Percentiles rank a stretch among this genome's conserved stretches.
Conservation (phyloP, 2,113 vertebrate species). For the Esox niger region DNA sequence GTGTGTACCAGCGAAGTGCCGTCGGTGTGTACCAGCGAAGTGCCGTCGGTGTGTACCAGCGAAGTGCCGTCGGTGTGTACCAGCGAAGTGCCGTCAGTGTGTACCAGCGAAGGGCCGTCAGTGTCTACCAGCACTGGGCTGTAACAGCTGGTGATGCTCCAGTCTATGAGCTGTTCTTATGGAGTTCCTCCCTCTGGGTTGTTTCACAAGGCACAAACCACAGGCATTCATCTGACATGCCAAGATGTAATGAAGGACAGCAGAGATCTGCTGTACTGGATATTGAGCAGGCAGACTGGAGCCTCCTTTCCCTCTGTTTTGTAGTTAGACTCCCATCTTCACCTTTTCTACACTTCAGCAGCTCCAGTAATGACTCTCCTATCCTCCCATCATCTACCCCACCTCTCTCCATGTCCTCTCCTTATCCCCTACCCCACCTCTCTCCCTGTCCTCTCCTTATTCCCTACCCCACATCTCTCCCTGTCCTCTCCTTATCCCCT, state of each 20-base stretch:
- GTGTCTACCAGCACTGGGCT: not conserved
- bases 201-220: conserved; percentile 5
- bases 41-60: no score
- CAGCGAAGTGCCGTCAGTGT: no score
- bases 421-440: no score
- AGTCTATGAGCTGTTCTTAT: not conserved
- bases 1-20: no score
- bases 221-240: conserved; percentile 22
- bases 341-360: not conserved
- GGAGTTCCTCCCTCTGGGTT: not conserved
- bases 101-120: no score
- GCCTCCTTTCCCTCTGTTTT: not conserved
- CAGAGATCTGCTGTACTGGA: not conserved
- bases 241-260: conserved; percentile 41
- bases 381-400: not conserved
- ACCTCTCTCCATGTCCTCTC: not conserved
- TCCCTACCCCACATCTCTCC: no score
- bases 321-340: not conserved
- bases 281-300: not conserved
- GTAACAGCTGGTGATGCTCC: not conserved
- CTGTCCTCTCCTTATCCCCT: conserved; percentile 6
- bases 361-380: not conserved
- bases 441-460: no score
- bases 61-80: no score
- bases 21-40: no score